A percentile compares a stretch with the other conserved stretches of the same genome.
These are phyloP conservation scores for Cryptomyrus ogoouensis DNA, from an alignment of 2,113 vertebrate genomes.

Conservation along the genomic window DNA sequence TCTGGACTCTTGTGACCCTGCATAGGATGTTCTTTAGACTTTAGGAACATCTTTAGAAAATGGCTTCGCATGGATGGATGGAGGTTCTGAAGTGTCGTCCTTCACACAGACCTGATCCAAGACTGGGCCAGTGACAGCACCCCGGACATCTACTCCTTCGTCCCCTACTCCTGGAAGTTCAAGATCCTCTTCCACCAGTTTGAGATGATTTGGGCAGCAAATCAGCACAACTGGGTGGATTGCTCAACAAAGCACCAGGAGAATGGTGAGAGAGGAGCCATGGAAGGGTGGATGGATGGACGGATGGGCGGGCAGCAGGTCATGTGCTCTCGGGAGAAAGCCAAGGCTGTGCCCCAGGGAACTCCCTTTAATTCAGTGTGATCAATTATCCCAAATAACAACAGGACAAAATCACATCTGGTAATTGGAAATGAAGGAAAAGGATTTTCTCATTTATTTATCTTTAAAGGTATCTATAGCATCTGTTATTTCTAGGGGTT, in stretches of 20 bases:
- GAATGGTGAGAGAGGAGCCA: slow-evolving; percentile 73
- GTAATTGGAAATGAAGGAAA: background rate
- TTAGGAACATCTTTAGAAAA: too few relatives aligned
- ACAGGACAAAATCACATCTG: background rate
- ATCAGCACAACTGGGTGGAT: slow-evolving; percentile 98
- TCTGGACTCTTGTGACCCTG: background rate
- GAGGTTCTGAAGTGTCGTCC: background rate
- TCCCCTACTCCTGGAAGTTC: slow-evolving; percentile 95
- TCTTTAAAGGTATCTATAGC: background rate
- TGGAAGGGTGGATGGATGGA: background rate
- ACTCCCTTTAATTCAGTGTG: background rate
- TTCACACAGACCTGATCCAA: slow-evolving; percentile 80
- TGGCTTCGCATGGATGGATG: background rate
- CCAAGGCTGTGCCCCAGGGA: too few relatives aligned
- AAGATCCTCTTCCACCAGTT: slow-evolving; percentile 97
- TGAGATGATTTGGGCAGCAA: slow-evolving; percentile 98
- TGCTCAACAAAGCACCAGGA: slow-evolving; percentile 98
- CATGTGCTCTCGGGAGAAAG: background rate
- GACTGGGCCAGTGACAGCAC: slow-evolving; percentile 95
- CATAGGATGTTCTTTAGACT: background rate
- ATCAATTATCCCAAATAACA: background rate
- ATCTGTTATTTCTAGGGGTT: background rate
- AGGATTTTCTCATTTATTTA: background rate
- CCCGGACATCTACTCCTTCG: slow-evolving; percentile 95
- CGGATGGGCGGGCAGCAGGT: background rate